phyloP scores from a whole-genome alignment of 92 coral and sea anemone genomes.

The Zoanthus sansibaricus region DNA sequence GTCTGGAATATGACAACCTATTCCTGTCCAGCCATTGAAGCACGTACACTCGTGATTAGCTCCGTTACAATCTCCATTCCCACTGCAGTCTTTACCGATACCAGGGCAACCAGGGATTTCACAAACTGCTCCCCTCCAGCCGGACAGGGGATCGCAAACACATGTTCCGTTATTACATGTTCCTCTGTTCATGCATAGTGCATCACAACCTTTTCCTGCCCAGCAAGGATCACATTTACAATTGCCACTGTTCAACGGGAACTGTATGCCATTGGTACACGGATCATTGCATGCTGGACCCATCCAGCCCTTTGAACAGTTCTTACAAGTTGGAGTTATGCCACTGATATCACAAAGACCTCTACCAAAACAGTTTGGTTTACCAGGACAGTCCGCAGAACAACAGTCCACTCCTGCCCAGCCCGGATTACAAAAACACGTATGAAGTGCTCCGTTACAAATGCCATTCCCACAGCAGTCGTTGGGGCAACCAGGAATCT shows the following conservation, averaged over 20 bases:
- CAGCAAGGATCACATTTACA: conserved; percentile 74
- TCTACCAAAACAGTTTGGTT: conserved; percentile 70
- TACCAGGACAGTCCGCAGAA: conserved; percentile 72
- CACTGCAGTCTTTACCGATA: conserved; percentile 65
- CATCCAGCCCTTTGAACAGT: conserved; percentile 77
- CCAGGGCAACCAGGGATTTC: conserved; percentile 79
- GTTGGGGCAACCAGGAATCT: conserved; percentile 68
- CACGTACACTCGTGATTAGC: conserved; percentile 70
- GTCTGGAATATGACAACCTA: conserved; percentile 69
- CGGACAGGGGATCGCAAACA: conserved; percentile 63
- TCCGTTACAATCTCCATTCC: conserved; percentile 69
- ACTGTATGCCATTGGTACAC: conserved; percentile 65
- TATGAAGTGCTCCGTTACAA: conserved; percentile 70
- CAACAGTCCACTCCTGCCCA: conserved; percentile 70
- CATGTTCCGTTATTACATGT: conserved; percentile 57
- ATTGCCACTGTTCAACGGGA: conserved; percentile 71
- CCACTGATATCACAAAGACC: conserved; percentile 55
- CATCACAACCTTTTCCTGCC: conserved; percentile 66
- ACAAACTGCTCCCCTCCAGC: conserved; percentile 74
- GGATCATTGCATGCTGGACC: conserved; percentile 76
- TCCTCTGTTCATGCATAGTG: conserved; percentile 70
- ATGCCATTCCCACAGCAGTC: conserved; percentile 75
- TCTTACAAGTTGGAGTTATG: conserved; percentile 47
- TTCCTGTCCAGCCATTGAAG: conserved; percentile 71
- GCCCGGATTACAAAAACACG: conserved; percentile 75